Percentiles rank a stretch among this genome's conserved stretches.
These are phyloP conservation scores for Trialeurodes vaporariorum DNA, from an alignment of 1,140 invertebrate species.

Conservation along the genomic window DNA sequence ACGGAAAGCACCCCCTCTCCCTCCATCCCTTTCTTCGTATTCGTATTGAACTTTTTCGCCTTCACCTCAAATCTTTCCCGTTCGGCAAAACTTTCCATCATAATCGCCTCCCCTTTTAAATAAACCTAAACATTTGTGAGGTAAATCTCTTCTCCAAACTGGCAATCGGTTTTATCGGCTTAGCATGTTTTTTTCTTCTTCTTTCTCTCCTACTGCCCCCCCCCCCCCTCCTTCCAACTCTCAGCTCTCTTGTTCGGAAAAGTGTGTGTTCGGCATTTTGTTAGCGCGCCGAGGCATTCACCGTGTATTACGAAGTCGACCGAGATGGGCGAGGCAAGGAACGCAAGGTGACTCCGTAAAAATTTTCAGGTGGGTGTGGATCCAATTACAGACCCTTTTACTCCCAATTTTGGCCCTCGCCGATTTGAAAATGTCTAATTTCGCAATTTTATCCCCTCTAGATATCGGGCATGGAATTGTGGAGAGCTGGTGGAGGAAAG, in stretches of 20 bases:
- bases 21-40: no score
- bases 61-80: no score
- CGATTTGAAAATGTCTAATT: background rate
- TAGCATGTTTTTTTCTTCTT: background rate
- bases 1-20: background rate
- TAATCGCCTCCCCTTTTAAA: background rate
- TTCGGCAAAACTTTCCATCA: background rate
- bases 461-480: no score
- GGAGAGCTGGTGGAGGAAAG: no score
- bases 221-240: background rate
- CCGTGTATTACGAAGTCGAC: no score
- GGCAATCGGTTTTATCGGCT: background rate
- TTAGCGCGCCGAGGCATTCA: no score
- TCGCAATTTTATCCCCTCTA: background rate
- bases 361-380: background rate
- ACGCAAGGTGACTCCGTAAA: no score
- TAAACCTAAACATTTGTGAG: background rate
- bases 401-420: background rate
- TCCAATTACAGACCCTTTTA: background rate
- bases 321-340: no score
- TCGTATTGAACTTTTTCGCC: no score
- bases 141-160: background rate
- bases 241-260: no score
- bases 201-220: background rate
- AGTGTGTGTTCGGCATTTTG: background rate